These are phyloP conservation scores for Rambutsinella grinnellia DNA, from an alignment of 2,888 invertebrate species.

Conservation along the genomic window DNA sequence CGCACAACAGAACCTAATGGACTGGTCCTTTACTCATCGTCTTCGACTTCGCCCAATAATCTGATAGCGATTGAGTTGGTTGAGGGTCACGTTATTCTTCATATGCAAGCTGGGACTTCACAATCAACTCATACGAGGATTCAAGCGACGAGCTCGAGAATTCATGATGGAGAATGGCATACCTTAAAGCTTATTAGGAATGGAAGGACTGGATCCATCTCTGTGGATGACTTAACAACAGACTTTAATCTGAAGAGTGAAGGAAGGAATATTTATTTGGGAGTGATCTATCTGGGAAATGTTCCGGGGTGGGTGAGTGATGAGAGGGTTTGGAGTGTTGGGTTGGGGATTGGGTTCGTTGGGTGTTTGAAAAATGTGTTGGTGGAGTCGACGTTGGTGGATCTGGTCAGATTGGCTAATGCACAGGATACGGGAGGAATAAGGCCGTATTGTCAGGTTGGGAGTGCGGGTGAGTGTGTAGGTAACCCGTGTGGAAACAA, in stretches of 20 bases:
- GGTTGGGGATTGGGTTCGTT: conserved; percentile 90
- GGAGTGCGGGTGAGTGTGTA: conserved; percentile 81
- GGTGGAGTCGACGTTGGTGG: conserved; percentile 88
- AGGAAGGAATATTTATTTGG: conserved; percentile 88
- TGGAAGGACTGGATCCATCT: conserved; percentile 86
- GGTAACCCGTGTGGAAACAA: conserved; percentile 91
- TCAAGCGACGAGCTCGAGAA: conserved; percentile 79
- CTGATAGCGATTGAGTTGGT: conserved; percentile 94
- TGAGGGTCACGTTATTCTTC: conserved; percentile 92
- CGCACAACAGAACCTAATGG: conserved; percentile 96
- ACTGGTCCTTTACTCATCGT: conserved; percentile 91
- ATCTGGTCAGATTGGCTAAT: conserved; percentile 88
- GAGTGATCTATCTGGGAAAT: conserved; percentile 90
- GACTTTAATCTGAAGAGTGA: conserved; percentile 89
- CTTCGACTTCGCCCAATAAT: conserved; percentile 79
- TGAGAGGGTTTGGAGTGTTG: conserved; percentile 85
- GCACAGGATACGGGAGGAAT: conserved; percentile 78
- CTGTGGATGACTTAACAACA: conserved; percentile 89
- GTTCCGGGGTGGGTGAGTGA: conserved; percentile 72
- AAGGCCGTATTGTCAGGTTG: conserved; percentile 77
- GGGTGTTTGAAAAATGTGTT: conserved; percentile 93
- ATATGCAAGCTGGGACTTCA: conserved; percentile 68
- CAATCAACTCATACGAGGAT: conserved; percentile 73
- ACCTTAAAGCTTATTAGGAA: conserved; percentile 86
- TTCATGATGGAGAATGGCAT: conserved; percentile 95